Evolutionary conservation across 1,140 invertebrate genomes (phyloP), one percentile per base, ranked within the genome.

Genomic region (Caenorhabditis elegans): DNA sequence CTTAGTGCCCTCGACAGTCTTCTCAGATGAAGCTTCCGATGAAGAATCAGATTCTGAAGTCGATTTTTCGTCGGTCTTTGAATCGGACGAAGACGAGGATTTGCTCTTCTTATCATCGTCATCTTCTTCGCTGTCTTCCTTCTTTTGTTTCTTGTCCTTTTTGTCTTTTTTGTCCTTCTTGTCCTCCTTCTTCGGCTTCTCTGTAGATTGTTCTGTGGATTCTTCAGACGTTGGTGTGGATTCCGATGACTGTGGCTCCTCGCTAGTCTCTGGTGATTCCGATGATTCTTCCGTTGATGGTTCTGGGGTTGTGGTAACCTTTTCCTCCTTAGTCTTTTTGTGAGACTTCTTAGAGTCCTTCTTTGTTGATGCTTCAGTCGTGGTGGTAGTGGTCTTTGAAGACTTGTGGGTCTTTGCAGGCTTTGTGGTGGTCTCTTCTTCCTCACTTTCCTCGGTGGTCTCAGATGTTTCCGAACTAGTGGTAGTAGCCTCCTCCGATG

Each of bases 161-260:
- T 39, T 70, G n/a, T 39, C 53, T 53, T 53, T 26, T n/a, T 53
- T 53, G 6, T 31, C 28, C 53, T 60, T 60, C 53, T 60, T 60
- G 17, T 31, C 53, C 6, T 17, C 60, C 34, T 70, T 70, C 34
- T 70, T 70, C 19, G 34, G 34, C 34, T 70, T 43, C n/a, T 70
- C 34, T 2, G 34, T 70, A 10, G 60, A 43, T 2, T 70, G 34
- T 26, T 70, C 60, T 24, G 34, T 70, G 0, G 60, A 70, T 39
- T 70, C 60, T 19, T 70, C 60, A 34, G 60, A 70, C 6, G 17
- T 22, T 39, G 34, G 60, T 10, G 60, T 70, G 1, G 60, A 70
- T 39, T 70, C 60, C 6, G 60, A 70, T 34, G 60, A 70, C 19
- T 60, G 53, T 70, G 60, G 60, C 34, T 70, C 60, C n/a, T 70